Percentiles rank a stretch among this genome's conserved stretches.
phyloP scores from a whole-genome alignment of 2,797 vertebrate genomes.

The Mus caroli region DNA sequence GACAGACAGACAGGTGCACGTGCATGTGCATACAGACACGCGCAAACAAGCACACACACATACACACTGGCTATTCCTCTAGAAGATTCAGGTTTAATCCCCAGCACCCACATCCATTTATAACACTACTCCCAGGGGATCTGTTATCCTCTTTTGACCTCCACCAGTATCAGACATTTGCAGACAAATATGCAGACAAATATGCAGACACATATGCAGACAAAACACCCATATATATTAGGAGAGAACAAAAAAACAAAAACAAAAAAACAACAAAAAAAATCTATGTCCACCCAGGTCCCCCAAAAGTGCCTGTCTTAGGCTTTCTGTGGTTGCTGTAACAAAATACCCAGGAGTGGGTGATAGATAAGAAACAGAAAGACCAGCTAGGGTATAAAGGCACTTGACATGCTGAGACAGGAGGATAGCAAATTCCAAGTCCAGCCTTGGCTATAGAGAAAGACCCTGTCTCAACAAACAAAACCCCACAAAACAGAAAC shows the following conservation, averaged over 20 bases:
- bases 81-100: not conserved
- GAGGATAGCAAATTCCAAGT: not conserved
- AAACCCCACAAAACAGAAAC: not conserved
- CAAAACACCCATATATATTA: not conserved
- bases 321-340: not conserved
- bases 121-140: not conserved
- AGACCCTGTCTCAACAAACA: not conserved
- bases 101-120: not conserved
- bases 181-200: not conserved
- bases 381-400: not conserved
- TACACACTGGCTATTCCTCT: not conserved
- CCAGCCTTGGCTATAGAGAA: not conserved
- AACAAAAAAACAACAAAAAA: too few species aligned
- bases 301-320: not conserved
- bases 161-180: not conserved
- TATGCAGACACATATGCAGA: not conserved
- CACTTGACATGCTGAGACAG: not conserved
- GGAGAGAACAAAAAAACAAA: not conserved
- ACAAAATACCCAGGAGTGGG: not conserved
- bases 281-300: not conserved
- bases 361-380: not conserved
- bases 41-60: not conserved
- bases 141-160: not conserved
- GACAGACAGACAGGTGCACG: not conserved
- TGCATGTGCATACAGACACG: not conserved